A percentile compares a stretch with the other conserved stretches of the same genome.
phyloP scores from a whole-genome alignment of 2,888 invertebrate species.

The Euzophera pinguis region DNA sequence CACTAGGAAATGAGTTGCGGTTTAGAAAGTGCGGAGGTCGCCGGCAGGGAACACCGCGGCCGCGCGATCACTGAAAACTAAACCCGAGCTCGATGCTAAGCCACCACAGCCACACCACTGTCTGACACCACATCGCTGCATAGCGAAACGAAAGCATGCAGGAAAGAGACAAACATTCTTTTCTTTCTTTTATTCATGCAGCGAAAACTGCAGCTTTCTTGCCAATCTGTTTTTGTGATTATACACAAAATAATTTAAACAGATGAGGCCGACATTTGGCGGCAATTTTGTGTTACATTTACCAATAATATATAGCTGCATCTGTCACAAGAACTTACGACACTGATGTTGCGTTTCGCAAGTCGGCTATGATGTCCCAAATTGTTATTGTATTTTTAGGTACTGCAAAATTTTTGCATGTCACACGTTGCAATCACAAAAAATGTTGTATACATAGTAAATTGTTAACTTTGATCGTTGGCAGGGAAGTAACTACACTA shows the following conservation, averaged over 20 bases:
- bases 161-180: slow-evolving; percentile 68
- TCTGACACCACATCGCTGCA: slow-evolving; percentile 40
- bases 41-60: slow-evolving; percentile 65
- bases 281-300: slow-evolving; percentile 13
- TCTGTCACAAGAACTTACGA: slow-evolving; percentile 8
- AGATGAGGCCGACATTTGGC: slow-evolving; percentile 17
- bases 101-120: slow-evolving; percentile 30
- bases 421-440: no score
- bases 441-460: no score
- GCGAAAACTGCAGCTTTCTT: slow-evolving; percentile 61
- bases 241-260: slow-evolving; percentile 29
- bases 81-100: slow-evolving; percentile 55
- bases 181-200: slow-evolving; percentile 61
- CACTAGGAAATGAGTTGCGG: slow-evolving; percentile 59
- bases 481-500: neutral
- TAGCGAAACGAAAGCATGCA: slow-evolving; percentile 64
- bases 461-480: neutral
- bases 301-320: slow-evolving; percentile 10
- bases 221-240: slow-evolving; percentile 37
- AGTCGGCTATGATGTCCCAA: neutral
- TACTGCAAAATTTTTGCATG: neutral
- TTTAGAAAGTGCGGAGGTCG: slow-evolving; percentile 64
- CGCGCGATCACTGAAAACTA: slow-evolving; percentile 75
- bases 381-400: slow-evolving; percentile 1
- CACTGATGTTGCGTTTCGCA: slow-evolving; percentile 1